Base-by-base conservation (phyloP, 2,113 vertebrate species). In the Nycticebus coucang region DNA sequence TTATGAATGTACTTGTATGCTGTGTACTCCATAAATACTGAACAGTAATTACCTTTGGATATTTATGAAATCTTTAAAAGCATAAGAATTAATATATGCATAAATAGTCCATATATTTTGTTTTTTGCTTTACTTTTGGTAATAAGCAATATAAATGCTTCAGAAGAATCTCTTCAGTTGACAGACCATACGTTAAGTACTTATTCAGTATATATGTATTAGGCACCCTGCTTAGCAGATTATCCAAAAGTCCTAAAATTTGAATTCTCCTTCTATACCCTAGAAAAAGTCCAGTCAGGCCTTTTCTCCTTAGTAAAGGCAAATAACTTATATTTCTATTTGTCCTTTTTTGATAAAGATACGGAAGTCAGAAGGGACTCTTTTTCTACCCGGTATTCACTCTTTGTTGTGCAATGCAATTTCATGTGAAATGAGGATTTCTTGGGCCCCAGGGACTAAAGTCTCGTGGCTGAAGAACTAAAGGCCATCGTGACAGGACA, bases 41-140 rank as follows among this genome's bases (percentile, higher is more conserved):
- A 91, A 33, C 53, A n/a, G 78, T n/a, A 66, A 74, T 15, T 89
- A 72, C 88, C n/a, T 82, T 74, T 79, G 33, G 28, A 75, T 72
- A 57, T 18, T 92, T 87, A 80, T n/a, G 55, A 91, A 94, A 60
- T 77, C 37, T 82, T 62, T 95, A 62, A 88, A 94, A 78, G 57
- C 69, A 59, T 59, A 50, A 74, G 24, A 90, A 62, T 90, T 80
- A 87, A 60, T 93, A 60, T 37, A 68, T 72, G 3, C 28, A 74
- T n/a, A 83, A 37, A 6, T 18, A 57, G 12, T n/a, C 11, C 26
- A 64, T 35, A 35, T 26, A 78, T 87, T 81, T 87, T 24, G 45
- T 64, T 80, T 55, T 81, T 33, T 53, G 50, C 74, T 66, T 93
- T 35, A 55, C 80, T 92, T 96, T 78, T 37, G 17, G 66, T 86